Percentiles rank a stretch among this genome's conserved stretches.
phyloP scores from a whole-genome alignment of 2,113 vertebrate genomes.

The Crypturellus undulatus region DNA sequence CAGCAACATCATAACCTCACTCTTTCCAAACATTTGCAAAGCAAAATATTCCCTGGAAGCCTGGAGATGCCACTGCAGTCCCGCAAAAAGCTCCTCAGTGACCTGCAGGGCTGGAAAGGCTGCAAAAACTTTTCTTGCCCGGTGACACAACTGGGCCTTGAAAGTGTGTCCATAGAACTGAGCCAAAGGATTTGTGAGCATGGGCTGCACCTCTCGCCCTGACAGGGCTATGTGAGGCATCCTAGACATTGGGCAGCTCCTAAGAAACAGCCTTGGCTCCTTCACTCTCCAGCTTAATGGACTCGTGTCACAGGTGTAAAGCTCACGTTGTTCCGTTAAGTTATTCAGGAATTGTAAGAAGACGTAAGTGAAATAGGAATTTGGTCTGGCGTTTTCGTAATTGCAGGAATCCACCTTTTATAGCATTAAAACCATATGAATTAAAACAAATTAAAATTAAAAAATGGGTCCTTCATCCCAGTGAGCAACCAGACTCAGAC shows the following conservation, averaged over 20 bases:
- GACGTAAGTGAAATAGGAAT: not conserved
- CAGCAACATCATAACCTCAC: not conserved
- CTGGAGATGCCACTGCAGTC: not conserved
- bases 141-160: not conserved
- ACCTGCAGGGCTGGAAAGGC: not conserved
- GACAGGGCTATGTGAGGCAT: not conserved
- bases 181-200: not conserved
- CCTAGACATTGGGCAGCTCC: not conserved
- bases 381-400: conserved; percentile 47
- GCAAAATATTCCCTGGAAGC: not conserved
- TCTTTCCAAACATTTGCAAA: not conserved
- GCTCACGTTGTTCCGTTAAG: conserved; percentile 36
- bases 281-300: not conserved
- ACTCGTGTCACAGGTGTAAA: not conserved
- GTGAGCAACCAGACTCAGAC: not conserved
- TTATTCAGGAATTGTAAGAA: conserved; percentile 23
- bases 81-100: not conserved
- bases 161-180: not conserved
- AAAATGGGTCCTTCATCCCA: conserved; percentile 11
- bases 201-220: rapidly evolving
- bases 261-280: not conserved
- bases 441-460: conserved; percentile 40
- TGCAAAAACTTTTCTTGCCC: not conserved
- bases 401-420: conserved; percentile 49
- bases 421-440: conserved; percentile 24